Percentiles rank a stretch among this genome's conserved stretches.
Conservation (phyloP, 2,113 vertebrate genomes). For the Pygoscelis antarcticus region DNA sequence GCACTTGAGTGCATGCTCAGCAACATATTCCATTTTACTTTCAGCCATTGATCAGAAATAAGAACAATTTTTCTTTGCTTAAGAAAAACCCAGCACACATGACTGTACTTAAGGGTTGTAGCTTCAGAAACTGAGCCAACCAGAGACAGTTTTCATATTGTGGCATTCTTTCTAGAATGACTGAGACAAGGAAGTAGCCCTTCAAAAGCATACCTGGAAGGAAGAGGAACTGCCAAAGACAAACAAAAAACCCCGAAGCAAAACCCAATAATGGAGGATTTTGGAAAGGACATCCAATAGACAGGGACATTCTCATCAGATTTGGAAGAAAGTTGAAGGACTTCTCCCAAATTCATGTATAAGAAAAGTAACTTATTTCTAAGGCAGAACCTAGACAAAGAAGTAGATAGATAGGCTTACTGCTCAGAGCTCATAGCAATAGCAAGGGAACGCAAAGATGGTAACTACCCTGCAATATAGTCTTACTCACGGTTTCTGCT, state of each 20-base stretch:
- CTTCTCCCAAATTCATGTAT: neutral
- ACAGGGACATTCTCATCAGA: neutral
- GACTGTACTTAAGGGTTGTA: neutral
- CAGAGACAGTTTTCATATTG: neutral
- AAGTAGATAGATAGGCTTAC: neutral
- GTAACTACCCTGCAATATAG: neutral
- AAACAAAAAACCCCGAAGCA: neutral
- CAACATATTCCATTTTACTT: neutral
- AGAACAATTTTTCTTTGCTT: neutral
- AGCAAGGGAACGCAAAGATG: neutral
- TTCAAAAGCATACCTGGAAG: neutral
- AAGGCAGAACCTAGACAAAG: neutral
- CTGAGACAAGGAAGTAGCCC: neutral
- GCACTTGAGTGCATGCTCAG: neutral
- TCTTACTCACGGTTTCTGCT: neutral
- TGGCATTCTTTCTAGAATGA: neutral
- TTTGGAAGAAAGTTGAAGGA: neutral
- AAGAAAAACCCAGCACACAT: neutral
- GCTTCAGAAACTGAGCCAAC: neutral
- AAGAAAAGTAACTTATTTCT: neutral
- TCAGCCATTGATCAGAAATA: neutral
- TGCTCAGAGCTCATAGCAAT: neutral
- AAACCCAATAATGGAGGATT: neutral
- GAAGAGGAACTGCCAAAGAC: neutral
- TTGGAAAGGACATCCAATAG: neutral